Evolutionary conservation across 2,797 vertebrate species (phyloP).

Genomic region (Threskiornis aethiopicus): DNA sequence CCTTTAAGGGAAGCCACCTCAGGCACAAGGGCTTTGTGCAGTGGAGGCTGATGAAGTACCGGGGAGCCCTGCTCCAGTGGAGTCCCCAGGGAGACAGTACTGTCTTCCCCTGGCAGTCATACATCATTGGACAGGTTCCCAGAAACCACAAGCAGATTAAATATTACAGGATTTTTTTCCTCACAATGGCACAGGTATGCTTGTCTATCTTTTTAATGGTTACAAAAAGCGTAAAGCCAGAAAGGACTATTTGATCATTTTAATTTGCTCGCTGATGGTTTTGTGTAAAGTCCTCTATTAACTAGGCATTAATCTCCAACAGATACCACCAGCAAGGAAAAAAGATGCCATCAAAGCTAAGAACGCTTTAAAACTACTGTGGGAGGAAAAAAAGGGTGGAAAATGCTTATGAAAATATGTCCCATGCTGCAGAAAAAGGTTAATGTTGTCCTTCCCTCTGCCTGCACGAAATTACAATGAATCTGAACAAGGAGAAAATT

Average conservation of each 20-base stretch:
- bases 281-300: not conserved
- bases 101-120: not conserved
- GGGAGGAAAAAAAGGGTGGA: not conserved
- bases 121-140: not conserved
- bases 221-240: not conserved
- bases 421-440: not conserved
- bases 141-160: not conserved
- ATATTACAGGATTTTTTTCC: not conserved
- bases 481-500: not conserved
- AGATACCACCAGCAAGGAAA: not conserved
- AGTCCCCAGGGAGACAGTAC: not conserved
- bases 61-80: not conserved
- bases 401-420: not conserved
- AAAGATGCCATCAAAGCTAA: not conserved
- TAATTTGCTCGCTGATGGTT: not conserved
- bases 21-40: not conserved
- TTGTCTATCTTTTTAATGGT: not conserved
- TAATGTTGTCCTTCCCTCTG: not conserved
- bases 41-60: not conserved
- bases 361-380: not conserved
- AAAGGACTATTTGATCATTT: not conserved
- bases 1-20: not conserved
- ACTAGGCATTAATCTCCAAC: not conserved
- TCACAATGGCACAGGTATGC: not conserved
- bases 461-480: not conserved